A percentile compares a stretch with the other conserved stretches of the same genome.
Conservation (phyloP, 92 coral and sea anemone genomes). For the Plumapathes pennacea region DNA sequence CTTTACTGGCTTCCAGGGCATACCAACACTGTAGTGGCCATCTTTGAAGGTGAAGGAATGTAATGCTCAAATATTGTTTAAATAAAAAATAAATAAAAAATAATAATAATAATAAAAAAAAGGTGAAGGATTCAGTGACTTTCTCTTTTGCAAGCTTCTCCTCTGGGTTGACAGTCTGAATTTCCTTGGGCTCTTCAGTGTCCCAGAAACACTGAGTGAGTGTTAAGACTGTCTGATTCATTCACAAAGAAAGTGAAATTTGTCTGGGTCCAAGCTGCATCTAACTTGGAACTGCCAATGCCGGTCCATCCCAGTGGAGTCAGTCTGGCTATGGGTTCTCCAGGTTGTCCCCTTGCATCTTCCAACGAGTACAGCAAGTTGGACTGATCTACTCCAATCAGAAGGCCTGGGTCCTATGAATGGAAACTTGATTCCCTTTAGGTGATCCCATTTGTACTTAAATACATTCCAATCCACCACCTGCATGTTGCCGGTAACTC, state of each 20-base stretch:
- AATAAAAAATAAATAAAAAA: no score
- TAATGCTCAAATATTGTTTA: no score
- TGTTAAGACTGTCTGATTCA: slow-evolving; percentile 1
- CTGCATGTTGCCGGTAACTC: slow-evolving; percentile 54
- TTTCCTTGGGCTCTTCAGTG: slow-evolving; percentile 5
- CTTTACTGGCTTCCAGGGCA: slow-evolving; percentile 22
- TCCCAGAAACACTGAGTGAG: slow-evolving; percentile 37
- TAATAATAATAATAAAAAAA: no score
- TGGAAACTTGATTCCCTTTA: slow-evolving; percentile 29
- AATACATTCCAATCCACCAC: slow-evolving; percentile 36
- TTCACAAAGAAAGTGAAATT: slow-evolving; percentile 2
- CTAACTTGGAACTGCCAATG: slow-evolving; percentile 6
- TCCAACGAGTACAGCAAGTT: slow-evolving; percentile 25
- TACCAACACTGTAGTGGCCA: slow-evolving; percentile 13
- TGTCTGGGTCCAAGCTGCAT: background rate
- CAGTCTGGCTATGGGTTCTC: slow-evolving; percentile 27
- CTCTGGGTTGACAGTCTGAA: slow-evolving; percentile 1
- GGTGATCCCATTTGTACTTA: slow-evolving; percentile 26
- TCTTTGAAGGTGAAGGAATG: slow-evolving; percentile 6
- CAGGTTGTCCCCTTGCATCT: slow-evolving; percentile 22
- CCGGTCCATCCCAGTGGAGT: slow-evolving; percentile 55
- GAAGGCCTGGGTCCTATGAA: slow-evolving; percentile 17
- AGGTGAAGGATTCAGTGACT: slow-evolving; percentile 16
- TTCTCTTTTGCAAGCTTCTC: slow-evolving; percentile 8
- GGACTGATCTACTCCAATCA: slow-evolving; percentile 30